A percentile compares a stretch with the other conserved stretches of the same genome.
phyloP scores from a whole-genome alignment of 2,113 vertebrate species.

The Capreolus pygargus region DNA sequence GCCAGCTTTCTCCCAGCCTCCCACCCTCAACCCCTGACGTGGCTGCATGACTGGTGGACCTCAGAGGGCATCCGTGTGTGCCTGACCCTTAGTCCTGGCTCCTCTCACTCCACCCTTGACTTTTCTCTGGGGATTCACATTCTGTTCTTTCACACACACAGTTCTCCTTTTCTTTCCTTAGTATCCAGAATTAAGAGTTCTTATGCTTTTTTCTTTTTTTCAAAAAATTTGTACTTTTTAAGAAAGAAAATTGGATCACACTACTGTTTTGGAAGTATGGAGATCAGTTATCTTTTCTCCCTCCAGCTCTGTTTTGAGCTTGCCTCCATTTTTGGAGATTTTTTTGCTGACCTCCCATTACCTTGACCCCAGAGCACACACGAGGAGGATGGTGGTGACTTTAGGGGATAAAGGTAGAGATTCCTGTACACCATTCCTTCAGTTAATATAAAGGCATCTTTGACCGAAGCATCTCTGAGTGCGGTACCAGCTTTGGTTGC shows the following conservation, averaged over 20 bases:
- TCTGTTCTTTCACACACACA: neutral
- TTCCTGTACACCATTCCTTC: neutral
- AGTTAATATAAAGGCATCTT: neutral
- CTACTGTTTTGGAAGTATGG: neutral
- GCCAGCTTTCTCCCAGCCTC: no score
- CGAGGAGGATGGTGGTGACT: neutral
- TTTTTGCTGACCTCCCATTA: neutral
- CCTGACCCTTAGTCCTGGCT: neutral
- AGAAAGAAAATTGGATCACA: neutral
- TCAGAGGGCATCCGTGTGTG: fast-evolving
- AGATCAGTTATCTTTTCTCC: neutral
- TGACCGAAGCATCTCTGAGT: neutral
- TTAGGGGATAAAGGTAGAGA: neutral
- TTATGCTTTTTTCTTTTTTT: neutral
- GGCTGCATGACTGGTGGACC: neutral
- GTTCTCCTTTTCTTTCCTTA: neutral
- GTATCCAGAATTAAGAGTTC: neutral
- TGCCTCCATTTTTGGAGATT: neutral
- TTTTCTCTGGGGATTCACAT: no score
- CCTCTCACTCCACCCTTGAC: neutral
- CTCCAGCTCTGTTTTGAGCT: neutral
- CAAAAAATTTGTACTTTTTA: neutral
- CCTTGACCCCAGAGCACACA: neutral
- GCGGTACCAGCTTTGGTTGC: neutral
- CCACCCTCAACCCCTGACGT: neutral